Evolutionary conservation across 2,888 invertebrate species (phyloP).

Genomic region (Aphidius colemani): DNA sequence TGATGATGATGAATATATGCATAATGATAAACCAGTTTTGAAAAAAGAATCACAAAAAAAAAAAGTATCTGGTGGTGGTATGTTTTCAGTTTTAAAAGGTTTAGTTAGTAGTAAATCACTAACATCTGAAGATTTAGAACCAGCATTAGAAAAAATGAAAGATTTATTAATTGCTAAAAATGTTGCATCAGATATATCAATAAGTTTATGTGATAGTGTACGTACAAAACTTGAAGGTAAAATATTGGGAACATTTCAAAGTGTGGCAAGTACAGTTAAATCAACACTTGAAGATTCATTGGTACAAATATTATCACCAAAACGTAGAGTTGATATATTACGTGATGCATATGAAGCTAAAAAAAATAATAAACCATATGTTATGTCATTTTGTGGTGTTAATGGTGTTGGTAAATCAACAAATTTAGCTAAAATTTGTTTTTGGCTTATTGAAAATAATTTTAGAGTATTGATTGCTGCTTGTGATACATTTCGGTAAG

Average conservation of each 20-base stretch:
- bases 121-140: conserved; percentile 77
- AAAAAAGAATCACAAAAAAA: conserved; percentile 43
- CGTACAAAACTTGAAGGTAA: conserved; percentile 89
- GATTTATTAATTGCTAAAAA: conserved; percentile 97
- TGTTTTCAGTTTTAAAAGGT: conserved; percentile 86
- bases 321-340: conserved; percentile 92
- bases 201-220: conserved; percentile 92
- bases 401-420: conserved; percentile 99
- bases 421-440: conserved; percentile 98
- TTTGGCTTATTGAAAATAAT: conserved; percentile 98
- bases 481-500: conserved; percentile 87
- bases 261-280: conserved; percentile 86
- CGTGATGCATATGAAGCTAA: conserved; percentile 93
- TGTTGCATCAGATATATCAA: conserved; percentile 94
- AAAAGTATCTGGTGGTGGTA: conserved; percentile 65
- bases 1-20: conserved; percentile 65
- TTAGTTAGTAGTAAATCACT: conserved; percentile 90
- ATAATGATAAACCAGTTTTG: conserved; percentile 61
- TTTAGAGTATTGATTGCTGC: conserved; percentile 96
- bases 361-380: conserved; percentile 83
- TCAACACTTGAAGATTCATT: conserved; percentile 87
- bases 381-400: conserved; percentile 97
- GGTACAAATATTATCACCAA: conserved; percentile 92
- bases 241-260: conserved; percentile 92
- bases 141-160: conserved; percentile 89